Evolutionary conservation across 1,140 invertebrate genomes (phyloP).

Genomic region (Drosophila pectinifera): DNA sequence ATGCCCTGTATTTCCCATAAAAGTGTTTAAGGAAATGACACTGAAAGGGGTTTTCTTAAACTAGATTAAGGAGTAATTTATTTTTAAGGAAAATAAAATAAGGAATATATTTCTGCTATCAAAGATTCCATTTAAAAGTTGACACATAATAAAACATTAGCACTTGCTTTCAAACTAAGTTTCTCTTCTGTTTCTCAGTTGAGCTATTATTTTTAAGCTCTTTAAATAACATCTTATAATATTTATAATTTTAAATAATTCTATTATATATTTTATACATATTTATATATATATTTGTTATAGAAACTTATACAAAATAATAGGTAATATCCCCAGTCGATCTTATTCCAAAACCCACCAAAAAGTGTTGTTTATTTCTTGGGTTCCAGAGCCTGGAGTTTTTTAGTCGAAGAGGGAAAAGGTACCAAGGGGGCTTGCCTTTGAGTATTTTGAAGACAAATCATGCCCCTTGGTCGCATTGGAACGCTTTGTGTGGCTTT

Average conservation of each 20-base stretch:
- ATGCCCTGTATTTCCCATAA: constrained; percentile 37
- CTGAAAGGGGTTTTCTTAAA: not conserved
- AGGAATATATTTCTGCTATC: no score
- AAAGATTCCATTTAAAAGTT: no score
- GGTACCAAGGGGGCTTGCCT: not conserved
- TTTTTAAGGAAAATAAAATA: not conserved
- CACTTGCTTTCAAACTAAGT: no score
- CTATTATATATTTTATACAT: no score
- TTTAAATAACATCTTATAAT: not conserved
- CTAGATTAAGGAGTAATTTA: not conserved
- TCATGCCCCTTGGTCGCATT: constrained; percentile 68
- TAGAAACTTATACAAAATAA: no score
- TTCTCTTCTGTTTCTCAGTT: not conserved
- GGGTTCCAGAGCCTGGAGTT: not conserved
- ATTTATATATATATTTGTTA: no score
- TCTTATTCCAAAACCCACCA: constrained; percentile 1
- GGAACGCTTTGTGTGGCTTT: constrained; percentile 52
- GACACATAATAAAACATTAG: no score
- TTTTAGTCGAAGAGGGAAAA: not conserved
- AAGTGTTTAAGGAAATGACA: not conserved
- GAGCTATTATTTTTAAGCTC: fast-evolving
- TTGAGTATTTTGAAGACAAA: constrained; percentile 74
- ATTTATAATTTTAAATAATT: no score
- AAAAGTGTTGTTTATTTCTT: constrained; percentile 36
- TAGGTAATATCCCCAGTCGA: constrained; percentile 31